Evolutionary conservation across 2,888 invertebrate genomes (phyloP).

Genomic region (Campoplex capitator): DNA sequence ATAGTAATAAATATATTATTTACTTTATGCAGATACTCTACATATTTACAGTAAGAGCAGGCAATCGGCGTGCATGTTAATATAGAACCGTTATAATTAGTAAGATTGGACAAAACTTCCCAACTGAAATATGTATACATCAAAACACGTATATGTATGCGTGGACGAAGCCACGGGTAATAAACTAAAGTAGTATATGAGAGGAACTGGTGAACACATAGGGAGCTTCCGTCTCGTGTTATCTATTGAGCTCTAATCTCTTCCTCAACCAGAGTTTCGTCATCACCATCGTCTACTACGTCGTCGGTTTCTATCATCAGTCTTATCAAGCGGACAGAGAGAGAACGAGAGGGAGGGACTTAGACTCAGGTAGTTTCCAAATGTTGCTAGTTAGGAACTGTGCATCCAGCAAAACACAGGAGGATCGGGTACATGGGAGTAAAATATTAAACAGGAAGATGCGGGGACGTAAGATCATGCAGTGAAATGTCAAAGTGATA

Average conservation of each 20-base stretch:
- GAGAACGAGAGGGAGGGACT: neutral
- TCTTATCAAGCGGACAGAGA: neutral
- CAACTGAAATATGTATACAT: conserved; percentile 44
- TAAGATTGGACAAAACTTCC: conserved; percentile 63
- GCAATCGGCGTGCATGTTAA: conserved; percentile 59
- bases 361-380: neutral
- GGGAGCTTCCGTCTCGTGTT: conserved; percentile 26
- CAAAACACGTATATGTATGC: neutral
- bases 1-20: neutral
- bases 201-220: conserved; percentile 30
- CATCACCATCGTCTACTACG: conserved; percentile 2
- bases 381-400: conserved; percentile 7
- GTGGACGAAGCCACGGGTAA: neutral
- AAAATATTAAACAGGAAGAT: conserved; percentile 18
- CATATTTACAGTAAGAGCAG: conserved; percentile 1
- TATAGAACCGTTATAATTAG: conserved; percentile 55
- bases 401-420: conserved; percentile 22
- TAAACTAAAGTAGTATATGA: conserved; percentile 22
- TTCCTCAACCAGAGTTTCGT: conserved; percentile 40
- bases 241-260: conserved; percentile 41
- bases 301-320: conserved; percentile 11
- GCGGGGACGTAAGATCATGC: conserved; percentile 16
- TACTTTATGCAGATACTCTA: too few relatives aligned
- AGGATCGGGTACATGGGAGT: neutral
- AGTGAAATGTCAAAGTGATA: conserved; percentile 28